phyloP scores from a whole-genome alignment of 2,113 vertebrate species.

The Nycticorax nycticorax region DNA sequence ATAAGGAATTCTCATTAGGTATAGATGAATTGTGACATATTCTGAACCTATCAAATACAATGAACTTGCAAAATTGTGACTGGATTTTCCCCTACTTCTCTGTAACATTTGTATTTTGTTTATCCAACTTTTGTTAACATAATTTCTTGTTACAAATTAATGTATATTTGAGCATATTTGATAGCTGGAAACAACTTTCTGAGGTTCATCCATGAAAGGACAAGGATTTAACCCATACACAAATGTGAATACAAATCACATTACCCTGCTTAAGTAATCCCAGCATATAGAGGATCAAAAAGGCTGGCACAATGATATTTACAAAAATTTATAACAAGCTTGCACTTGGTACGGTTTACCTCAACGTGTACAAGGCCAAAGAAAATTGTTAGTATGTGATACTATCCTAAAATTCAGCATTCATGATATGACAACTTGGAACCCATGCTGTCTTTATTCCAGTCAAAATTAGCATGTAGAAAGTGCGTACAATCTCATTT shows the following conservation, averaged over 20 bases:
- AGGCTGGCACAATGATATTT: not conserved
- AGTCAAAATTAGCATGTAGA: not conserved
- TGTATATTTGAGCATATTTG: not conserved
- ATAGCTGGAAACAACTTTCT: not conserved
- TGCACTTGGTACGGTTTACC: not conserved
- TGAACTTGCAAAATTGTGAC: not conserved
- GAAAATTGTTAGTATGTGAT: not conserved
- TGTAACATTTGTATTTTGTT: not conserved
- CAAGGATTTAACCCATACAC: not conserved
- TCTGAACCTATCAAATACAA: not conserved
- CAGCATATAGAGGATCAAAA: not conserved
- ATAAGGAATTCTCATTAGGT: conserved; percentile 15
- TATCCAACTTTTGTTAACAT: not conserved
- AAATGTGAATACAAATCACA: not conserved
- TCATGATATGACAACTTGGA: not conserved
- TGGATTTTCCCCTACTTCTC: not conserved
- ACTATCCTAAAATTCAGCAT: not conserved
- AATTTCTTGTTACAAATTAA: not conserved
- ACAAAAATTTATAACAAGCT: not conserved
- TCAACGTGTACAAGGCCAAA: not conserved
- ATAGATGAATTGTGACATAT: not conserved
- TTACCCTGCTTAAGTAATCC: not conserved
- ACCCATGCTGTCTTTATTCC: not conserved
- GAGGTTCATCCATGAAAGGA: not conserved
- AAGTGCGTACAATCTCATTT: not conserved